Conservation (phyloP, 2,888 invertebrate genomes). For the Microdon myrmicae region DNA sequence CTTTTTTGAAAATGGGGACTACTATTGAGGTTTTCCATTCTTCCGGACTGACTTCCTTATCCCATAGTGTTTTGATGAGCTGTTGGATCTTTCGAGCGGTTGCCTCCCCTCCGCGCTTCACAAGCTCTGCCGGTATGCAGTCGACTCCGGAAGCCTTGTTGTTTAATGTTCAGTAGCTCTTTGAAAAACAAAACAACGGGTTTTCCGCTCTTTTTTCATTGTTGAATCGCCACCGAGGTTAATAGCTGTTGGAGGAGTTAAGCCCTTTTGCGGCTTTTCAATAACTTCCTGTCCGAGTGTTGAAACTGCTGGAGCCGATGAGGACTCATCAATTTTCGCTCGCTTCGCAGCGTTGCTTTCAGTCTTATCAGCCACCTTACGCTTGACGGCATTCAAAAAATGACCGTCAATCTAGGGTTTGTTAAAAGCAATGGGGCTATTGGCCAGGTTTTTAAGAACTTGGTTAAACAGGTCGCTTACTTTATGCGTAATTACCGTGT, state of each 20-base stretch:
- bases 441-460: constrained; percentile 65
- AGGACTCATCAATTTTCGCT: constrained; percentile 41
- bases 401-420: constrained; percentile 66
- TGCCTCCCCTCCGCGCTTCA: no score
- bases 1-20: no score
- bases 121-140: no score
- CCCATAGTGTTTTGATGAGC: no score
- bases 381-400: constrained; percentile 56
- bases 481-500: constrained; percentile 73
- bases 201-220: no score
- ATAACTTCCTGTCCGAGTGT: constrained; percentile 13
- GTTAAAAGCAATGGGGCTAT: constrained; percentile 68
- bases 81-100: no score
- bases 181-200: no score
- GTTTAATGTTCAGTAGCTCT: no score
- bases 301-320: constrained; percentile 1
- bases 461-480: constrained; percentile 71
- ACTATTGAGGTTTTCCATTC: no score
- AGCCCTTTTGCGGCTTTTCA: constrained; percentile 1
- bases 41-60: no score
- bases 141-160: no score
- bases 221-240: no score
- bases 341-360: constrained; percentile 56
- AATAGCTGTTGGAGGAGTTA: background rate
- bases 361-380: constrained; percentile 55